Evolutionary conservation across 2,113 vertebrate species (phyloP), one percentile per base, ranked within the genome.

Genomic region (Etheostoma spectabile): DNA sequence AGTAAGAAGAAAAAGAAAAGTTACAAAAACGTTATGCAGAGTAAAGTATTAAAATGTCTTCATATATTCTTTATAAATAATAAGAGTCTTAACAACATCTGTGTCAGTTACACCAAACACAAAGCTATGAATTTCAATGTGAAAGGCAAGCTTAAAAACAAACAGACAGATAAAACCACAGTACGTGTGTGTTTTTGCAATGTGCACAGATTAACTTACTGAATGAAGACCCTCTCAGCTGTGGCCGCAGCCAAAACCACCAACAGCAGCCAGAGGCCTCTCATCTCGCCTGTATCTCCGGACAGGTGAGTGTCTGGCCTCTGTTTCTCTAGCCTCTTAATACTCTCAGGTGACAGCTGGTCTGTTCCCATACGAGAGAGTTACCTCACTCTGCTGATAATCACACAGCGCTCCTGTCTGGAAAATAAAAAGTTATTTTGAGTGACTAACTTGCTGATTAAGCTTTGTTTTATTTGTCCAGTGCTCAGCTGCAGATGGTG

Each of bases 151-250:
- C 8, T 42, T 42, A 42, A 42, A 42, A 11, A 38, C 27, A 38
- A 38, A 38, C 5, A 18, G 11, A 13, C n/a, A 3, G 12, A 63
- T 13, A 48, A 21, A 5, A 27, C 12, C 24, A 38, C 7, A 8
- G 24, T 64, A 10, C 15, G 1, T 1, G 2, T 12, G 35, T 74
- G n/a, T 22, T 45, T 45, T n/a, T 42, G 38, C 10, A 11, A 3
- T 42, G 38, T 42, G 38, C 38, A 56, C 4, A 61, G 4, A n/a
- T 21, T 1, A 70, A 92, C 90, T 86, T 42, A 95, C 94, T 93
- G 91, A n/a, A 7, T 80, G 55, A 95, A 94, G 62, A 86, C 5
- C 46, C 52, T 85, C 49, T 90, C 84, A 16, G 91, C 91, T 42
- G 61, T 48, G 69, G 74, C 90, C 6, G 64, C 83, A 52, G 86